A percentile compares a stretch with the other conserved stretches of the same genome.
Conservation (phyloP, 2,888 invertebrate genomes). For the Eremobia ochroleuca region DNA sequence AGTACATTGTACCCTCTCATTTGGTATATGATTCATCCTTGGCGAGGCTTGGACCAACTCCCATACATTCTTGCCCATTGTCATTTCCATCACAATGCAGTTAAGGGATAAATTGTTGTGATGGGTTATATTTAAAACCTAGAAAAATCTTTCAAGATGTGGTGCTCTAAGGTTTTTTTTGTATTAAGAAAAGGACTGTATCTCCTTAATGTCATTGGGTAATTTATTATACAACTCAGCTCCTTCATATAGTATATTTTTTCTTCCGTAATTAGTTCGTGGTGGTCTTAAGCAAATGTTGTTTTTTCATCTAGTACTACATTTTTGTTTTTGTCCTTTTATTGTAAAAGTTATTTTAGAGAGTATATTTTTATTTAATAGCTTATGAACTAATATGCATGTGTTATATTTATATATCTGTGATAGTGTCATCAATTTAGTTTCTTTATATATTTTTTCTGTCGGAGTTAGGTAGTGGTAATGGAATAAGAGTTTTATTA, state of each 20-base stretch:
- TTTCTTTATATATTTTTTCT: background rate
- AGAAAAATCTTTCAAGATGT: too few relatives aligned
- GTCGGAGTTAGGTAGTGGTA: slow-evolving; percentile 2
- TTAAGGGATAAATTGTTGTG: too few relatives aligned
- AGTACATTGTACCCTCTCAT: too few relatives aligned
- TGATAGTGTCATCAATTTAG: slow-evolving; percentile 10
- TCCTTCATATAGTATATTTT: background rate
- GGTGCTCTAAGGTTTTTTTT: background rate
- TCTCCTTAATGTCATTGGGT: background rate
- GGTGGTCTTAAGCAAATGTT: background rate
- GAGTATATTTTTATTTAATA: background rate
- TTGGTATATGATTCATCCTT: too few relatives aligned
- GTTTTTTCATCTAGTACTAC: background rate
- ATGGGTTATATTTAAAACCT: too few relatives aligned
- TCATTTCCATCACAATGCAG: too few relatives aligned
- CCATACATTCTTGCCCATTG: too few relatives aligned
- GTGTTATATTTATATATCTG: slow-evolving; percentile 12
- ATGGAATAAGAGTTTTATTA: background rate
- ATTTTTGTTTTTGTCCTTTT: background rate
- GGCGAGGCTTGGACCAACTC: too few relatives aligned
- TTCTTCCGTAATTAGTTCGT: background rate
- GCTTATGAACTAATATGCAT: background rate
- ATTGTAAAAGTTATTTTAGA: background rate
- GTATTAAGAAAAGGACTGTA: background rate
- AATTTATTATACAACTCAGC: background rate